Evolutionary conservation across 2,797 vertebrate species (phyloP).

Genomic region (Thalassophryne amazonica): DNA sequence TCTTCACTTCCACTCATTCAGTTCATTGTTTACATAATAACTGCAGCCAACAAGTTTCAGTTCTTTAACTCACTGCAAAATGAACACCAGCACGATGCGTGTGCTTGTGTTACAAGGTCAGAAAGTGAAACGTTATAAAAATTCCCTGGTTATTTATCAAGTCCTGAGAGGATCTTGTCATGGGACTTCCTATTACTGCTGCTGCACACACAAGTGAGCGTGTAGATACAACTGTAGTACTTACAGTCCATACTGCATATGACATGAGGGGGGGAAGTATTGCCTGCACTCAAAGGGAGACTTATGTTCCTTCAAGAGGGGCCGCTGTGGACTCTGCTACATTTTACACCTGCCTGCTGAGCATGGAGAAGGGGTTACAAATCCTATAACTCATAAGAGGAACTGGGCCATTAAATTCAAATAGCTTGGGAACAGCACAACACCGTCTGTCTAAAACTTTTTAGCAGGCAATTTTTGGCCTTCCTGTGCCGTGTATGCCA

Average conservation of each 20-base stretch:
- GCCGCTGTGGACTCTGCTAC: slow-evolving; percentile 2
- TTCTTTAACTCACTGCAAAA: not conserved
- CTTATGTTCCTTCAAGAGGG: slow-evolving; percentile 23
- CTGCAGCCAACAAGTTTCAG: slow-evolving; percentile 10
- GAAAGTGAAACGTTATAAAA: slow-evolving; percentile 31
- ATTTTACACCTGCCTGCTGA: slow-evolving; percentile 56
- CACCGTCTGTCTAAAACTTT: slow-evolving; percentile 49
- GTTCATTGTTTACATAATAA: not conserved
- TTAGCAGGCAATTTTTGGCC: slow-evolving; percentile 53
- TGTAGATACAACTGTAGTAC: slow-evolving; percentile 24
- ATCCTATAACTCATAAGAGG: slow-evolving; percentile 50
- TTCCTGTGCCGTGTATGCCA: slow-evolving; percentile 47
- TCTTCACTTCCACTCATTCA: not conserved
- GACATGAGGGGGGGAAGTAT: slow-evolving; percentile 30
- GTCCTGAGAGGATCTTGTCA: slow-evolving; percentile 11
- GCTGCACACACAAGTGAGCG: not conserved
- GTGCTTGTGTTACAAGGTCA: not conserved
- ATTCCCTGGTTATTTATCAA: slow-evolving; percentile 25
- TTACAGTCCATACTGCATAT: slow-evolving; percentile 18
- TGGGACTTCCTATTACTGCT: slow-evolving; percentile 34
- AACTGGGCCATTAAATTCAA: slow-evolving; percentile 58
- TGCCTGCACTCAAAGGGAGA: slow-evolving; percentile 25
- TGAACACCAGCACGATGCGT: not conserved
- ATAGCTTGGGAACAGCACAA: slow-evolving; percentile 49
- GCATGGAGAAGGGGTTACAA: slow-evolving; percentile 8